Base-by-base conservation (phyloP, 1,140 invertebrate species). In the Campoletis sonorensis region DNA sequence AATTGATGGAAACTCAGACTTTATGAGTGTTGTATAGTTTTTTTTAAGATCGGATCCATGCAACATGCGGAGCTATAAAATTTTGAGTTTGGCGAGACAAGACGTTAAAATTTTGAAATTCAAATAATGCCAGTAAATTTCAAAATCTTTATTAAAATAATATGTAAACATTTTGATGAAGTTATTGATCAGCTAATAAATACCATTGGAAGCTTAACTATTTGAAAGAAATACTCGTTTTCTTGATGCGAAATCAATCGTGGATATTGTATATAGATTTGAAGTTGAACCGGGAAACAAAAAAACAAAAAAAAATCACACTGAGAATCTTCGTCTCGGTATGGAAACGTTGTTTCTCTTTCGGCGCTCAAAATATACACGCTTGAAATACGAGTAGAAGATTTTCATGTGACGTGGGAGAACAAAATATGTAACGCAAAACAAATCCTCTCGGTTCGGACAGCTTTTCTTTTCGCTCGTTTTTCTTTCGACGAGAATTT, bases 401-500 rank as follows among this genome's bases (percentile, higher is more conserved):
- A n/a, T 67, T 67, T 67, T 67, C 23, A 5, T 58, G 18, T 58
- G 54, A 23, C 18, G 54, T 11, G 54, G 21, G 54, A 58, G 23
- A 67, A 27, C n/a, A 67, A 67, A 67, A 67, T 27, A 67, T 27
- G 23, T 10, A 67, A 27, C 61, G 61, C 61, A 67, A 67, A 67
- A 67, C 40, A 73, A 45, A 45, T 45, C 40, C 40, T 13, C 40
- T 73, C 13, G 40, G n/a, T 45, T 11, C 40, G 23, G 33, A 23
- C n/a, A 73, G 40, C 5, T 27, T 73, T 23, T 73, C 61, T 27
- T 67, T 23, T 67, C 4, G 21, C 61, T 67, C 11, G 0, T 67
- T 67, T 27, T 26, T 27, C 18, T 18, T 13, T 58, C 54, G 18
- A 58, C 3, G 61, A 67, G 26, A 67, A 67, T 67, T 67, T 67